Evolutionary conservation across 1,140 invertebrate genomes (phyloP), one percentile per base, ranked within the genome.

Genomic region (Hermetia illucens): DNA sequence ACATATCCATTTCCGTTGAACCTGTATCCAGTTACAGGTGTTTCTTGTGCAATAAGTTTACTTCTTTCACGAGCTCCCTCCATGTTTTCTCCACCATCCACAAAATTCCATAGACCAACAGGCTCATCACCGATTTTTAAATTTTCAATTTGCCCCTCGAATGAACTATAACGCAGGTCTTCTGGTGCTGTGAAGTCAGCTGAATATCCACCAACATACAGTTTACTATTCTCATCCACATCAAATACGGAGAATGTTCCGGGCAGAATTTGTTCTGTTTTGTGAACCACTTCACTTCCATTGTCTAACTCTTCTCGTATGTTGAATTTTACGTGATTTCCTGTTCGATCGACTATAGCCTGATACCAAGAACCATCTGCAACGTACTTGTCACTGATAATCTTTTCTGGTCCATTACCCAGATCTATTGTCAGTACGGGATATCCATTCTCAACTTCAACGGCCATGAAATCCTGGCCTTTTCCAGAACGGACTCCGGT

Each of bases 71-170:
- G 51, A 0, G 84, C 80, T 5, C 78, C 82, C 43, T 76, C 63
- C 32, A 75, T 64, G 37, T 88, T 85, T 24, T 84, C 79, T 24
- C 79, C 77, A 18, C 74, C 79, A 29, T 82, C 76, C 5, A 76
- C 65, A 50, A 94, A 94, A 64, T 98, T 97, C 93, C 93, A 98
- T 12, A 98, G 68, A 1, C 92, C 92, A 12, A 97, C 74, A 3
- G 78, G 80, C 10, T 77, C 78, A 21, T 90, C 85, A 13, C 91
- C 91, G 44, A 97, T 82, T 34, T 77, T 71, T 0, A 98, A 58
- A 36, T 91, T 87, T 55, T 97, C 92, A 41, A 98, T 83, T 47
- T 80, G 71, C 3, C 95, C 95, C 33, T 79, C 75, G 55, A 92
- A 98, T 0, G 75, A 78, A 3, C 71, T 75, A 31, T 76, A 72